phyloP scores from a whole-genome alignment of 2,797 vertebrate genomes.

The Oreonectes daqikongensis region DNA sequence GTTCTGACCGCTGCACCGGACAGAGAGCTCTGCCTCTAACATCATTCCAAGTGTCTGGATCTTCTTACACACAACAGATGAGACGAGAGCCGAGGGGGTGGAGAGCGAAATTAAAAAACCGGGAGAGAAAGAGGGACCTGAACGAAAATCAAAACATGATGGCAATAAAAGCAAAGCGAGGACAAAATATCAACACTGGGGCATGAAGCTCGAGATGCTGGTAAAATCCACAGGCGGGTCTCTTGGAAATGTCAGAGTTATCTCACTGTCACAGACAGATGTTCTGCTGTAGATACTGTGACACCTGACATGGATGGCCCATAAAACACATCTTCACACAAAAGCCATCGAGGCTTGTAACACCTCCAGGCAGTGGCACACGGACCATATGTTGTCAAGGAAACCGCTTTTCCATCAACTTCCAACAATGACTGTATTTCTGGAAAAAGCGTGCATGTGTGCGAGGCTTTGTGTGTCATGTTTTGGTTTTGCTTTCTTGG shows the following conservation, averaged over 20 bases:
- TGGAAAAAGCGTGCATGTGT: neutral
- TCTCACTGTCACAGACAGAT: constrained; percentile 61
- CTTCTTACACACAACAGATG: constrained; percentile 63
- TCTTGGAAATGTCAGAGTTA: constrained; percentile 52
- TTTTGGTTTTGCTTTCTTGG: constrained; percentile 2
- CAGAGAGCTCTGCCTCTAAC: constrained; percentile 78
- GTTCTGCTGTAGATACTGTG: constrained; percentile 52
- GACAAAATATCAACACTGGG: constrained; percentile 19
- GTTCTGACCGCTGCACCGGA: constrained; percentile 73
- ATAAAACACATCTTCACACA: constrained; percentile 43
- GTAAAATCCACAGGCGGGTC: no score
- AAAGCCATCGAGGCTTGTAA: constrained; percentile 38
- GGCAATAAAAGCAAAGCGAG: constrained; percentile 42
- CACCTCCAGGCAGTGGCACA: constrained; percentile 43
- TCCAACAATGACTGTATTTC: constrained; percentile 29
- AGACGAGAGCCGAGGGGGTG: constrained; percentile 53
- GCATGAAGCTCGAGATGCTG: constrained; percentile 44
- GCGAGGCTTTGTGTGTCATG: neutral
- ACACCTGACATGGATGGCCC: constrained; percentile 49
- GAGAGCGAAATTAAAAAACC: constrained; percentile 49
- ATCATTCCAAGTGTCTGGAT: constrained; percentile 77
- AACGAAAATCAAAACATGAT: neutral
- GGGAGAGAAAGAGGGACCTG: constrained; percentile 31
- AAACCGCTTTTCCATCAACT: constrained; percentile 48
- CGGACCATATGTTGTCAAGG: constrained; percentile 51